Evolutionary conservation across 1,140 invertebrate species (phyloP), one percentile per base, ranked within the genome.

Genomic region (Calycopis cecrops): DNA sequence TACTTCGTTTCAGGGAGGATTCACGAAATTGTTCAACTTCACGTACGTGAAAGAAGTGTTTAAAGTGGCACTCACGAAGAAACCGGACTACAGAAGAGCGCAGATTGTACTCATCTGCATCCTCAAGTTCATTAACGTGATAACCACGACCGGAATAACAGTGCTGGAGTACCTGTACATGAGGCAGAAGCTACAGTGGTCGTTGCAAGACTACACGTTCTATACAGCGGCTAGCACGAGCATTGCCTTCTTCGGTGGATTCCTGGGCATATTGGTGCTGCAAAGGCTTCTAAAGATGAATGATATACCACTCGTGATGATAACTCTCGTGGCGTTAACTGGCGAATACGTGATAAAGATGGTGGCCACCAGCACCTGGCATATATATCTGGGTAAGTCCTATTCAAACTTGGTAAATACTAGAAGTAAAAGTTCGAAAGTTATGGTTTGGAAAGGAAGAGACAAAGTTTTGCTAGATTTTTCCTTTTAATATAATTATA

Each of bases 131-230:
- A 50, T 92, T 0, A 76, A 78, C 11, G 77, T 92, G 17, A 88
- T 93, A 47, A 69, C 88, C 4, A 60, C 89, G 0, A 86, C 91
- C 62, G 91, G 91, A 7, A 71, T 88, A 35, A 52, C 75, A 11
- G 69, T 80, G n/a, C 78, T 93, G n/a, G 88, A 88, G 57, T 94
- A 90, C 73, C 65, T 93, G 52, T 94, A 92, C 66, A 70, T 90
- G 4, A 91, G 91, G 59, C 88, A 91, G 47, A 91, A 91, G 67
- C 88, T 94, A 21, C 87, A 90, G 14, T 94, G 93, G 93, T 84
- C 89, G 12, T 74, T 93, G 48, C 66, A 88, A 38, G 80, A 92
- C 21, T 93, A 89, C 60, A 91, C 89, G 4, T 28, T 53, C 6
- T 50, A 57, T 34, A 35, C 21, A 14, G 55, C 55, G 28, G 21